phyloP scores from a whole-genome alignment of 2,113 vertebrate species.

The Shinisaurus crocodilurus region DNA sequence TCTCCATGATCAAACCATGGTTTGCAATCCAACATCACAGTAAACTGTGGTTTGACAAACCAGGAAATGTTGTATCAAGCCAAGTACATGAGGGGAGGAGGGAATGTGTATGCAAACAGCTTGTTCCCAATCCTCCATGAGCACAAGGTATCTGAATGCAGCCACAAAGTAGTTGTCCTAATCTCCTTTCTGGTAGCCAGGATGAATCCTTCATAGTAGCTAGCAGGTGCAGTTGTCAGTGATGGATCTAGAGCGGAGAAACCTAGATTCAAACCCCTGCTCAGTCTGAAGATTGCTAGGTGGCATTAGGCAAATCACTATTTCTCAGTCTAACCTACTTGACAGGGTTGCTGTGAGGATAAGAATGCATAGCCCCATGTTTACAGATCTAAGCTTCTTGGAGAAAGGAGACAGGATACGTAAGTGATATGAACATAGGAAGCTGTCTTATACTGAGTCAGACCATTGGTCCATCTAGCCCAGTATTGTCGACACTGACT shows the following conservation, averaged over 20 bases:
- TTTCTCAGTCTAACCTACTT: background rate
- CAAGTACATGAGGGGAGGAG: background rate
- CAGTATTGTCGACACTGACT: too few relatives aligned
- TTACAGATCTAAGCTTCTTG: background rate
- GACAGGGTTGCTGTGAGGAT: background rate
- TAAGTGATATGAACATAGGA: too few relatives aligned
- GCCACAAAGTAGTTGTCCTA: background rate
- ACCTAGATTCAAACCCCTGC: background rate
- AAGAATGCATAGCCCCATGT: background rate
- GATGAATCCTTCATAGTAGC: background rate
- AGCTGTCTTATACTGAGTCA: too few relatives aligned
- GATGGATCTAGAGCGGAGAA: background rate
- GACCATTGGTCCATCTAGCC: too few relatives aligned
- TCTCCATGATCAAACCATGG: background rate
- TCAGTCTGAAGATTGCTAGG: background rate
- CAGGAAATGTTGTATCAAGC: background rate
- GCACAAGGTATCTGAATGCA: background rate
- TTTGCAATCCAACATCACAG: background rate
- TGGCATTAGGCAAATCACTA: background rate
- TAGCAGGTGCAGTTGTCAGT: background rate
- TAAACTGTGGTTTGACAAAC: too few relatives aligned
- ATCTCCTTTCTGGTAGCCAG: background rate
- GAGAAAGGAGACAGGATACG: background rate
- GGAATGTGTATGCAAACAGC: background rate
- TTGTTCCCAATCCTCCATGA: background rate